Conservation (phyloP, 2,113 vertebrate genomes). For the Penelope pileata region DNA sequence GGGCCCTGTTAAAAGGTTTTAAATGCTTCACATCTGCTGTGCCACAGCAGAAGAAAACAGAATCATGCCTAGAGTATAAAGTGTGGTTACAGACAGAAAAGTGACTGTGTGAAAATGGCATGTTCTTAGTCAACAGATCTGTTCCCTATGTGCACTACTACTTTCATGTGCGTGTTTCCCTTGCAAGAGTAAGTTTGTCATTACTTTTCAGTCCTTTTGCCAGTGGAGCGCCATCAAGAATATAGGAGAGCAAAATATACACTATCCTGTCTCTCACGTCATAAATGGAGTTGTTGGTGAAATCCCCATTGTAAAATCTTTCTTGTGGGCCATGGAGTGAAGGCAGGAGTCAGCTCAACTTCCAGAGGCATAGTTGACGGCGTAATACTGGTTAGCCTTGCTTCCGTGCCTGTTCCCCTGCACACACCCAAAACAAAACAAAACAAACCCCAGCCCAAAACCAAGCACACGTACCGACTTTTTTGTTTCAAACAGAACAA, state of each 20-base stretch:
- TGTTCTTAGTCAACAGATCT: conserved; percentile 50
- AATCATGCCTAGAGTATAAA: conserved; percentile 13
- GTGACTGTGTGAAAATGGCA: conserved; percentile 38
- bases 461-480: not conserved
- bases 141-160: not conserved
- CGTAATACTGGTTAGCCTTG: conserved; percentile 21
- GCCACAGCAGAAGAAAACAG: conserved; percentile 13
- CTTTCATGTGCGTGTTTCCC: not conserved
- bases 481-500: conserved; percentile 23
- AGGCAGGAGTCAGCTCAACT: not conserved
- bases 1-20: conserved; percentile 21
- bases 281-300: not conserved
- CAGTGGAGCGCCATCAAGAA: not conserved
- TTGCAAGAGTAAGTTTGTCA: not conserved
- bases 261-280: not conserved
- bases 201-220: not conserved
- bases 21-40: conserved; percentile 46
- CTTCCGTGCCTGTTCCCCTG: not conserved
- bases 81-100: conserved; percentile 39
- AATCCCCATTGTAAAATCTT: not conserved
- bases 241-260: not conserved
- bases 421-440: not conserved
- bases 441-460: conserved; percentile 44
- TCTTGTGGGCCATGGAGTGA: not conserved
- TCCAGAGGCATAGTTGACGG: not conserved